Evolutionary conservation across 1,140 invertebrate genomes (phyloP), one percentile per base, ranked within the genome.

Genomic region (Eurosta solidaginis): DNA sequence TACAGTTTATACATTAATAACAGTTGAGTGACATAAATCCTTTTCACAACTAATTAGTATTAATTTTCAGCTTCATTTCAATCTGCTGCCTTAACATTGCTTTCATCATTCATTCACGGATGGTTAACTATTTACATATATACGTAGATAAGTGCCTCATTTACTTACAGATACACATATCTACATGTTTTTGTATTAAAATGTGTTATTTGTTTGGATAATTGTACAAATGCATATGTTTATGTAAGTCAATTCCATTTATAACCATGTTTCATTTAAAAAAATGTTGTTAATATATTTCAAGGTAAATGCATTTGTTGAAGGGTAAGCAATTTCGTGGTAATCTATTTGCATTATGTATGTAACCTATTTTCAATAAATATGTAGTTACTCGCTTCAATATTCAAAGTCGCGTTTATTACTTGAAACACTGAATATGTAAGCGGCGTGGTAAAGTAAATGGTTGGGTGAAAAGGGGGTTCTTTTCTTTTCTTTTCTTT

Each of bases 11-110:
- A 74, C 73, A 77, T 59, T 63, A 52, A 63, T 40, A 77, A 68
- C 76, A 77, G 76, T 52, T 77, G 76, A 77, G 36, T 77, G 76
- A 77, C 76, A 77, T 77, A 77, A 77, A 77, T 77, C 76, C 45
- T 77, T 63, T 77, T 77, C 76, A 36, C 76, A 77, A 77, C 76
- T 77, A 77, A 77, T 77, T 77, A 77, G 45, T 77, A 40, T 68
- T 77, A 77, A 77, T 77, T 77, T 77, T 63, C 54, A 63, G 76
- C 76, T 63, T 77, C 76, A 77, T 77, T 77, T 77, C 76, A 77
- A 77, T 50, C 54, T 59, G 76, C 54, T 42, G 3, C 20, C 40
- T 68, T 33, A 68, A 68, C 27, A 33, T 14, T 68, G 59, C 40
- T 68, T 40, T 20, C n/a, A 68, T 36, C 59, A 10, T n/a, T 63